These are phyloP conservation scores for Sebastes reedi DNA, from an alignment of 2,797 vertebrate genomes.

Conservation along the genomic window DNA sequence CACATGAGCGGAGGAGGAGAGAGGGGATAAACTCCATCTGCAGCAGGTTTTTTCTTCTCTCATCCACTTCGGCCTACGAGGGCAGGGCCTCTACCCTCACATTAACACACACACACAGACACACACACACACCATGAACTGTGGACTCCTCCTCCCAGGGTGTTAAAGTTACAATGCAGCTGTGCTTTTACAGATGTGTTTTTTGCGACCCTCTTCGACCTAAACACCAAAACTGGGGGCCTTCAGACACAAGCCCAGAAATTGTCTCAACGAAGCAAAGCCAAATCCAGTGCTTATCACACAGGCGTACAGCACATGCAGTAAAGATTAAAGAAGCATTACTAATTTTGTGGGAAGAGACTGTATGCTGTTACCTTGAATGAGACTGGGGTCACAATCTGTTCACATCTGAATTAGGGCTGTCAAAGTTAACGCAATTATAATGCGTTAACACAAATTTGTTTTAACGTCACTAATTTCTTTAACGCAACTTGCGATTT, in stretches of 20 bases:
- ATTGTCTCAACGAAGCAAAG: neutral
- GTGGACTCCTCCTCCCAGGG: constrained; percentile 54
- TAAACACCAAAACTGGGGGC: constrained; percentile 40
- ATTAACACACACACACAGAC: constrained; percentile 46
- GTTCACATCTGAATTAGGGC: neutral
- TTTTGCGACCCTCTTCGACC: constrained; percentile 48
- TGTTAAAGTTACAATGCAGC: constrained; percentile 68
- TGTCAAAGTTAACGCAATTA: too few species aligned
- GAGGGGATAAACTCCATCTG: constrained; percentile 51
- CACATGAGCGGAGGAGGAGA: constrained; percentile 32
- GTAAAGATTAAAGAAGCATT: neutral
- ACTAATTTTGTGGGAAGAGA: too few species aligned
- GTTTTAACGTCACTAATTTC: too few species aligned
- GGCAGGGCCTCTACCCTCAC: constrained; percentile 51
- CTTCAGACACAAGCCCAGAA: constrained; percentile 3
- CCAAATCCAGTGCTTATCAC: neutral
- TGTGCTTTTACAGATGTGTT: constrained; percentile 81
- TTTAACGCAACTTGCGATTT: too few species aligned
- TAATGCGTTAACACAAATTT: too few species aligned
- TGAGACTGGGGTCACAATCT: neutral
- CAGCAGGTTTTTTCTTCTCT: constrained; percentile 45
- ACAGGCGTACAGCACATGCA: neutral
- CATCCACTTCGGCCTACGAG: constrained; percentile 25
- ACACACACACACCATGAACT: constrained; percentile 21
- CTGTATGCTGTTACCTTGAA: neutral